phyloP scores from a whole-genome alignment of 1,140 invertebrate species.

The Trichomalopsis sarcophagae region DNA sequence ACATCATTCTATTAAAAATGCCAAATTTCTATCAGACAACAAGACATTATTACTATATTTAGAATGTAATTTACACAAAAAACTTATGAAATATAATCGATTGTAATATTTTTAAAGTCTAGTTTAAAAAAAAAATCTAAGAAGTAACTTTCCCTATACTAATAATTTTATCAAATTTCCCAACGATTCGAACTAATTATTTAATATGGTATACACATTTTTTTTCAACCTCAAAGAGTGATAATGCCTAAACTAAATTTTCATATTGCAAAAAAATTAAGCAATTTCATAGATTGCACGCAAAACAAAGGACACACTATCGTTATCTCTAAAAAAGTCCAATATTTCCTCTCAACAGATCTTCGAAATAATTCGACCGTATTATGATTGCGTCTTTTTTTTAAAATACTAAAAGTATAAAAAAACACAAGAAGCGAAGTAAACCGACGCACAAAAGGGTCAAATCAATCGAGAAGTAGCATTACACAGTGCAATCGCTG shows the following conservation, averaged over 20 bases:
- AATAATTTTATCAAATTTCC: neutral
- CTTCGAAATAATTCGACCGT: too few relatives aligned
- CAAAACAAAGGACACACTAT: too few relatives aligned
- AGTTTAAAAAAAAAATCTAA: neutral
- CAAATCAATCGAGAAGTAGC: constrained; percentile 2
- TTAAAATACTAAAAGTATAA: too few relatives aligned
- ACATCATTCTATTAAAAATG: neutral
- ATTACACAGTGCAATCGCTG: neutral
- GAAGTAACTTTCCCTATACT: neutral
- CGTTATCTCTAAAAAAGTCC: too few relatives aligned
- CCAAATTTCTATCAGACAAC: neutral
- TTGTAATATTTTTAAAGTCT: neutral
- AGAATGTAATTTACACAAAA: neutral
- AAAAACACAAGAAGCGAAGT: neutral
- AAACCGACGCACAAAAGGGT: neutral
- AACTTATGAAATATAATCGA: neutral
- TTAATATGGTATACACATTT: too few relatives aligned
- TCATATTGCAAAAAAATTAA: neutral
- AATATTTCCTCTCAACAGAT: too few relatives aligned
- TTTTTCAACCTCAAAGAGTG: too few relatives aligned
- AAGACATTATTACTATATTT: neutral
- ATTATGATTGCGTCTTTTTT: too few relatives aligned
- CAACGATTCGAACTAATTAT: neutral
- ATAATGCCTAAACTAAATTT: neutral
- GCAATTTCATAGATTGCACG: neutral